Evolutionary conservation across 37 sponge, comb jelly and placozoan species (phyloP), one percentile per base, ranked within the genome.

Genomic region (Ephydatia muelleri): DNA sequence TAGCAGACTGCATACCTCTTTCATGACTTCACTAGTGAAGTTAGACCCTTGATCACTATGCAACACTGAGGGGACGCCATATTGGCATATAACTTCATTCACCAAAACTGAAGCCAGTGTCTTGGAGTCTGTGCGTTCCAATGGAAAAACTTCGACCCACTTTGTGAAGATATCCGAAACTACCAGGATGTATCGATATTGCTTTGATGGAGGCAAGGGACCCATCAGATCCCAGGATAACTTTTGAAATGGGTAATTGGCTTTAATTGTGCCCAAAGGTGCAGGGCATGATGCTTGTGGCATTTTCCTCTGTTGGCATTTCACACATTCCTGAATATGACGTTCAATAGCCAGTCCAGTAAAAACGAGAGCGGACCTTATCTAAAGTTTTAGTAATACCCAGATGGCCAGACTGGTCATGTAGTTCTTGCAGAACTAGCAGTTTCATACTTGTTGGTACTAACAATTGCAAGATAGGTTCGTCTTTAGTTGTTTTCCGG

Each of bases 41-140:
- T 78, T 79, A 22, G 74, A 37, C 2, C 86, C 80, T 78, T 79
- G 80, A 64, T 86, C 86, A 25, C 66, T 72, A 65, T 71, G 86
- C 2, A 86, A 33, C 22, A 22, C 11, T 2, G 65, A 2, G 1
- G 86, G 86, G 0, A 86, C 80, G 26, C 80, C 86, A 70, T 73
- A 72, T 11, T 80, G 34, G 64, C 67, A 72, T 3, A 85, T 36
- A 74, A 83, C 36, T 3, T 83, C 75, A 74, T 73, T 22, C 65
- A 83, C 74, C 16, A 83, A 28, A 2, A 83, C 35, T 48, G 32
- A 64, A 28, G 83, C 83, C 32, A 73, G 5, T 13, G 75, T 73
- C 1, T 25, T 26, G 22, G 75, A 23, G 49, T 19, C 34, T 73
- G 57, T 40, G n/a, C 16, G 26, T 23, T 36, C n/a, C 1, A 73